phyloP scores from a whole-genome alignment of 2,797 vertebrate species.

The Sylvilagus floridanus region DNA sequence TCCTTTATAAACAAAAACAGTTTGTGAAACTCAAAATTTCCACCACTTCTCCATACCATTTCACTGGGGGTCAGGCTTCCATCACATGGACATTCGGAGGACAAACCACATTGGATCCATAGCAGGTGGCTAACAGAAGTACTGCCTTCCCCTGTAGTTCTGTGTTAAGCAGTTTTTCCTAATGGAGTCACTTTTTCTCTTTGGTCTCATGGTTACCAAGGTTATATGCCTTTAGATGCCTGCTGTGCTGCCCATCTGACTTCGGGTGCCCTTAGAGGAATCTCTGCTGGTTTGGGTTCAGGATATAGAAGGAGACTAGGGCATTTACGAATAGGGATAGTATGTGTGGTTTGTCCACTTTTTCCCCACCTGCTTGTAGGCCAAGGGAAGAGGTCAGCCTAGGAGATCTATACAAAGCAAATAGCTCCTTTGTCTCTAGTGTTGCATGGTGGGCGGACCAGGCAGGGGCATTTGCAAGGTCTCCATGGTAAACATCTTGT shows the following conservation, averaged over 20 bases:
- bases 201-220: not conserved
- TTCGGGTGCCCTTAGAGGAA: not conserved
- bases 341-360: not conserved
- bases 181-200: not conserved
- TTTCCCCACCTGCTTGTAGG: not conserved
- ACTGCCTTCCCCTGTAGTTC: not conserved
- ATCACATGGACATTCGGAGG: no score
- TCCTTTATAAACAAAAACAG: no score
- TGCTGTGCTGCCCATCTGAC: not conserved
- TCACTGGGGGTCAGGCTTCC: no score
- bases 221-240: not conserved
- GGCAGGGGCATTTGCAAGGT: conserved; percentile 2
- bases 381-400: not conserved
- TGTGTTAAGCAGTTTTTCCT: not conserved
- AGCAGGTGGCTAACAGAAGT: not conserved
- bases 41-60: no score
- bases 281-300: not conserved
- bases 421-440: conserved; percentile 11
- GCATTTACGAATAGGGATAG: not conserved
- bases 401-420: not conserved
- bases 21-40: no score
- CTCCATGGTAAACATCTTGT: conserved; percentile 53
- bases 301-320: not conserved
- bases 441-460: not conserved
- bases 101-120: no score